Base-by-base conservation (phyloP, 2,888 invertebrate genomes). In the Ormyrus pomaceus region DNA sequence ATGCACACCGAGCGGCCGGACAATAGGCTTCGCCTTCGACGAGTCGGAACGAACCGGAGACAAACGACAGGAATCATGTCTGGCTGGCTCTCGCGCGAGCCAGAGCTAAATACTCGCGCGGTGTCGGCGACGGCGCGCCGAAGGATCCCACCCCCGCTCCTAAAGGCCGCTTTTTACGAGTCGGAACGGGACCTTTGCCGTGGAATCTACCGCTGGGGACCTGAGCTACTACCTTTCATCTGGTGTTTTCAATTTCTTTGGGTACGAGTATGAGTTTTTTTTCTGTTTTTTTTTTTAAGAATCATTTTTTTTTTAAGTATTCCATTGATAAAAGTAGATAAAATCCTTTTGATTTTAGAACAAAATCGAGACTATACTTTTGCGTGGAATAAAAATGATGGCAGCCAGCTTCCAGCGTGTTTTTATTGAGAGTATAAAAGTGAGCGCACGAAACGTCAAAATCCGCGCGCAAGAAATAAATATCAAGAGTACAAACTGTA, bases 21-120 rank as follows among this genome's bases (percentile, higher is more conserved):
- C 80, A 80, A 76, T 80, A 46, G 70, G 58, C 59, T n/a, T 82
- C 83, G 82, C 83, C 84, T 84, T 83, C 84, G 84, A 77, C 82
- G 79, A 84, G 84, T 84, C 83, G 85, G 85, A 87, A 87, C 83
- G 86, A 85, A 83, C 81, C 77, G 84, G 84, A 87, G 87, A 90
- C 87, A 88, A 90, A 89, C 87, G 88, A 87, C 90, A 89, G 90
- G 90, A 90, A 89, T 88, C 88, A 89, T 89, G 90, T 89, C 87
- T 89, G 88, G 90, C 85, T 90, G 90, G 8, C 51, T 61, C 13
- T 6, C 46, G 68, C 45, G n/a, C 13, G 9, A 9, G 53, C 66
- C 7, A 9, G 59, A 70, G 70, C 64, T 77, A 70, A 77, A 70
- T 70, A 70, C 61, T 62, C 76, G 34, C 34, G 5, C 69, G 55